phyloP scores from a whole-genome alignment of 1,140 invertebrate genomes.

The Ridgeia piscesae region DNA sequence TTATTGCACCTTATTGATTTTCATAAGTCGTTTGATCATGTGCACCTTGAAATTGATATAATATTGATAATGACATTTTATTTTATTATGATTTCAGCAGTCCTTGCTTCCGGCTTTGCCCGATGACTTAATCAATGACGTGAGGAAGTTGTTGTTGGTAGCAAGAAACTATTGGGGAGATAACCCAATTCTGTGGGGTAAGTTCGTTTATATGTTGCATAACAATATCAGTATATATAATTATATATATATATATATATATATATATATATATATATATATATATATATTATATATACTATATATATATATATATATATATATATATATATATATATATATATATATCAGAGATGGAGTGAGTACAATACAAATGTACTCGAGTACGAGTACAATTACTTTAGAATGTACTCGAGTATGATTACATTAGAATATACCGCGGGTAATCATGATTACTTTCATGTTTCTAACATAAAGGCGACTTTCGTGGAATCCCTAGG shows the following conservation, averaged over 20 bases:
- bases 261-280: background rate
- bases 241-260: background rate
- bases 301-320: too few species aligned
- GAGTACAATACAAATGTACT: too few species aligned
- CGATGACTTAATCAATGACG: conserved; percentile 30
- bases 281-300: background rate
- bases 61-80: background rate
- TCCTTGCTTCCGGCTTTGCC: conserved; percentile 32
- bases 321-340: too few species aligned
- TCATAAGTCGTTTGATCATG: background rate
- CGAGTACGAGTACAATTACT: too few species aligned
- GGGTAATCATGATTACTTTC: too few species aligned
- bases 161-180: conserved; percentile 18
- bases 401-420: too few species aligned
- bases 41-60: background rate
- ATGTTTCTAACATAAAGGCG: too few species aligned
- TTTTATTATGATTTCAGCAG: background rate
- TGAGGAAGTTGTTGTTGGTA: conserved; percentile 35
- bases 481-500: too few species aligned
- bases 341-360: too few species aligned
- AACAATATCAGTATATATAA: background rate
- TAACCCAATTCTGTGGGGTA: background rate
- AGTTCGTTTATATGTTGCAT: background rate
- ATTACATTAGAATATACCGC: too few species aligned
- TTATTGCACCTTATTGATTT: too few species aligned